Evolutionary conservation across 2,113 vertebrate species (phyloP).

Genomic region (Apaloderma vittatum): DNA sequence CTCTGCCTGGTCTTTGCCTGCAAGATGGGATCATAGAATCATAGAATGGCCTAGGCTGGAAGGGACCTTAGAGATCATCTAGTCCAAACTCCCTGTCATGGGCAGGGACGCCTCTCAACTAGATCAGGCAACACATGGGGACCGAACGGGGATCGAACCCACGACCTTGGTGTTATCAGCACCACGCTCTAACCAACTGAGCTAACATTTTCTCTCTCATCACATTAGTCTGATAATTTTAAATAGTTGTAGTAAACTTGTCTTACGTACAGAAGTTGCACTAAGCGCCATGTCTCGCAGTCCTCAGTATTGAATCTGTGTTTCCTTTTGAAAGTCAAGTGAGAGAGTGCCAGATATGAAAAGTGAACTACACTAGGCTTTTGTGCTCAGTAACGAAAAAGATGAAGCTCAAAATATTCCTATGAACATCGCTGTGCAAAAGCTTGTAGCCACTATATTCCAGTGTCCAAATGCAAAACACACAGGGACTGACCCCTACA

Average conservation of each 20-base stretch:
- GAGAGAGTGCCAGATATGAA: background rate
- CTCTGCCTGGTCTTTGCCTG: background rate
- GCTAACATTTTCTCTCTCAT: background rate
- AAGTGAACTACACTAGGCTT: background rate
- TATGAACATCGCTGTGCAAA: background rate
- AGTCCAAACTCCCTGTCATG: no score
- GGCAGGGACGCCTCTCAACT: no score
- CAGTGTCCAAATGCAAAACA: background rate
- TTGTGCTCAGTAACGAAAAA: background rate
- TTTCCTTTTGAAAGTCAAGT: background rate
- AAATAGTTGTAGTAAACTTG: background rate
- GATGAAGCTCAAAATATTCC: background rate
- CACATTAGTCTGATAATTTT: background rate
- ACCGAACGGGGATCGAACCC: no score
- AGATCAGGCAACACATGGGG: no score
- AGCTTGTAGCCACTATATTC: background rate
- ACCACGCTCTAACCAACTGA: no score
- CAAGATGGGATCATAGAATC: background rate
- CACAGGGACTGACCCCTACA: background rate
- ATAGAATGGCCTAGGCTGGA: no score
- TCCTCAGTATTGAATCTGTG: background rate
- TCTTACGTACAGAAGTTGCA: background rate
- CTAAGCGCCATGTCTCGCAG: background rate
- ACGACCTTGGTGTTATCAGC: no score
- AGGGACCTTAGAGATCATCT: no score